A percentile compares a stretch with the other conserved stretches of the same genome.
Evolutionary conservation across 35 echinoderm and acorn worm genomes (phyloP).

Genomic region (Hemicentrotus pulcherrimus): DNA sequence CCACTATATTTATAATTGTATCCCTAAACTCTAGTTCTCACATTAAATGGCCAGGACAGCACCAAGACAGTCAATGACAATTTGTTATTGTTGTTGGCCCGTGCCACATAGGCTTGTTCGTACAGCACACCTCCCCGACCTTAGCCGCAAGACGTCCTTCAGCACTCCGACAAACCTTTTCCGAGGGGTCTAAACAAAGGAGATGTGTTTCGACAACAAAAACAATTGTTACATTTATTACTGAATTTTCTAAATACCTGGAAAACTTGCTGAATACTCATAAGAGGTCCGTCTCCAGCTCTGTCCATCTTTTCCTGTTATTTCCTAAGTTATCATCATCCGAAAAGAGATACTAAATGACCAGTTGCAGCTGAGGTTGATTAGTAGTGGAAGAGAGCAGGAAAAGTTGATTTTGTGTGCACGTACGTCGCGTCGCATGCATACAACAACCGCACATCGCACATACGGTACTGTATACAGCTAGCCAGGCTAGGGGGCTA

Average conservation of each 20-base stretch:
- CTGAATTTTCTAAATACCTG: slow-evolving; percentile 55
- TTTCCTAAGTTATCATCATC: slow-evolving; percentile 75
- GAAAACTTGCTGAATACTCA: slow-evolving; percentile 76
- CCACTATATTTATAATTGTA: too few relatives aligned
- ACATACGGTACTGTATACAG: too few relatives aligned
- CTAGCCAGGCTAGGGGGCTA: too few relatives aligned
- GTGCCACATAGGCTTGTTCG: background rate
- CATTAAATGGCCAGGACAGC: too few relatives aligned
- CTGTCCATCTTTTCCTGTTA: slow-evolving; percentile 58
- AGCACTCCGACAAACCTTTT: background rate
- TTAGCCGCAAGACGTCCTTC: background rate
- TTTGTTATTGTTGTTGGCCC: too few relatives aligned
- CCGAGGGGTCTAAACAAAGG: background rate
- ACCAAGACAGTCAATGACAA: too few relatives aligned
- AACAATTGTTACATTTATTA: background rate
- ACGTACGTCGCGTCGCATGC: too few relatives aligned
- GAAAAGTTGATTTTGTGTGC: too few relatives aligned
- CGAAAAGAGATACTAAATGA: background rate
- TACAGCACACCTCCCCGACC: background rate
- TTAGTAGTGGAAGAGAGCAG: too few relatives aligned
- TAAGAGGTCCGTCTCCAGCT: slow-evolving; percentile 67
- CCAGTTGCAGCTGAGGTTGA: background rate
- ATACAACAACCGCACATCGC: too few relatives aligned
- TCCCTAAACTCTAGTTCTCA: too few relatives aligned
- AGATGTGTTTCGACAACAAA: background rate